phyloP scores from a whole-genome alignment of 2,888 invertebrate species.

The Eurytoma californica region DNA sequence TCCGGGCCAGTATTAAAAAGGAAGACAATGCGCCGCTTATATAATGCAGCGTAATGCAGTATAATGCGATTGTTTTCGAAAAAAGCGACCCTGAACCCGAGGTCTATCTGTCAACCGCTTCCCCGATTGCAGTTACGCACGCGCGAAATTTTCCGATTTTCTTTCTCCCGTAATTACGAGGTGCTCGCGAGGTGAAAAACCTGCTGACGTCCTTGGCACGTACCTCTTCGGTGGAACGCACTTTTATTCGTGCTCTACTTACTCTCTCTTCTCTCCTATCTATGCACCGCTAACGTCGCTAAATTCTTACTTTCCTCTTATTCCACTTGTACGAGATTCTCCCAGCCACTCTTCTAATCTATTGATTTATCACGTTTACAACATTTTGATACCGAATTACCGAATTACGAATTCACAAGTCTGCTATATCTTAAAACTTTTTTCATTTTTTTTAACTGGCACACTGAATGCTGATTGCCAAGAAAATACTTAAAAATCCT shows the following conservation, averaged over 20 bases:
- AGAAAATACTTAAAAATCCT: slow-evolving; percentile 4
- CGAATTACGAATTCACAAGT: no score
- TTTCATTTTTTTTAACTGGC: no score
- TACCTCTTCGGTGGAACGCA: slow-evolving; percentile 16
- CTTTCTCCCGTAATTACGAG: not conserved
- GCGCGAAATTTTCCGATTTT: not conserved
- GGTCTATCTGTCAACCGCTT: slow-evolving; percentile 17
- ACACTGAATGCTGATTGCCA: no score
- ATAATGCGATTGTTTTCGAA: slow-evolving; percentile 18
- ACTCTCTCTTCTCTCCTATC: not conserved
- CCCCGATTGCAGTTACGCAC: slow-evolving; percentile 15
- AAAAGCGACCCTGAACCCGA: slow-evolving; percentile 33
- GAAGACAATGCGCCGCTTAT: no score
- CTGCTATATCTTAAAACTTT: no score
- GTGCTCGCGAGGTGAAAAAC: slow-evolving; percentile 29
- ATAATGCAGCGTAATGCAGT: not conserved
- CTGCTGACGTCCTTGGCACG: slow-evolving; percentile 42
- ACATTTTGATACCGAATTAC: no score
- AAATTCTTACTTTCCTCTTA: not conserved
- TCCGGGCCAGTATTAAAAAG: no score
- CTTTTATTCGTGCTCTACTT: slow-evolving; percentile 36
- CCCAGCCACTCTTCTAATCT: no score
- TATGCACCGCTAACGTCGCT: no score
- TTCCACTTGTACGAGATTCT: not conserved
- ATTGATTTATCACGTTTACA: no score